Conservation (phyloP, 2,888 invertebrate genomes). For the Thereva unica region DNA sequence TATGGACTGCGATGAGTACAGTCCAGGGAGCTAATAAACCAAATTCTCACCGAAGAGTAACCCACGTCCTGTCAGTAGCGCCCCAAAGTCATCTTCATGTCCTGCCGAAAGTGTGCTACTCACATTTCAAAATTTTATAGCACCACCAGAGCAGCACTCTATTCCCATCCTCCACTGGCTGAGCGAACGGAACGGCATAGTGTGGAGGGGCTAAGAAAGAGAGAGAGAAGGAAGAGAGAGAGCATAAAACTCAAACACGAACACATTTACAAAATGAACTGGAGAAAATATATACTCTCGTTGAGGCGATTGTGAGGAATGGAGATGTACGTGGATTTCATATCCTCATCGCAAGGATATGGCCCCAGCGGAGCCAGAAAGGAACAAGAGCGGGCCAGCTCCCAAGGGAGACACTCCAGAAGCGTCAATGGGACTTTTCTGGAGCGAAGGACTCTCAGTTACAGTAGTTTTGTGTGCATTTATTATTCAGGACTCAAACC, state of each 20-base stretch:
- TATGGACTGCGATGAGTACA: conserved; percentile 15
- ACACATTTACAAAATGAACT: not conserved
- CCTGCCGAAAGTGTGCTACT: conserved; percentile 12
- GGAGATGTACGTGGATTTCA: conserved; percentile 16
- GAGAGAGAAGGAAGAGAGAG: not conserved
- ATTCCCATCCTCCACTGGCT: too few relatives aligned
- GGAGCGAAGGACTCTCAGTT: conserved; percentile 20
- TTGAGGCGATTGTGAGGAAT: too few relatives aligned
- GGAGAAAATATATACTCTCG: too few relatives aligned
- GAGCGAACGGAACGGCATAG: too few relatives aligned
- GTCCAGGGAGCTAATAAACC: conserved; percentile 26
- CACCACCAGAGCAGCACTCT: not conserved
- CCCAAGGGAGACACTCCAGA: conserved; percentile 20
- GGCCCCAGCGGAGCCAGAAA: conserved; percentile 28
- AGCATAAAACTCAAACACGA: not conserved
- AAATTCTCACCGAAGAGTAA: conserved; percentile 24
- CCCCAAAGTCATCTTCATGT: not conserved
- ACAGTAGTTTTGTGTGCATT: conserved; percentile 1
- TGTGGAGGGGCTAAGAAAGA: not conserved
- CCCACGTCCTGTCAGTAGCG: not conserved
- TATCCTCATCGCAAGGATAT: conserved; percentile 24
- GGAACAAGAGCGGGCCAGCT: conserved; percentile 22
- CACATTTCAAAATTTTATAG: conserved; percentile 29
- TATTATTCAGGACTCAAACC: too few relatives aligned
- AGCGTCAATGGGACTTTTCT: conserved; percentile 36